Base-by-base conservation (phyloP, 2,113 vertebrate species). In the Tachysurus fulvidraco region DNA sequence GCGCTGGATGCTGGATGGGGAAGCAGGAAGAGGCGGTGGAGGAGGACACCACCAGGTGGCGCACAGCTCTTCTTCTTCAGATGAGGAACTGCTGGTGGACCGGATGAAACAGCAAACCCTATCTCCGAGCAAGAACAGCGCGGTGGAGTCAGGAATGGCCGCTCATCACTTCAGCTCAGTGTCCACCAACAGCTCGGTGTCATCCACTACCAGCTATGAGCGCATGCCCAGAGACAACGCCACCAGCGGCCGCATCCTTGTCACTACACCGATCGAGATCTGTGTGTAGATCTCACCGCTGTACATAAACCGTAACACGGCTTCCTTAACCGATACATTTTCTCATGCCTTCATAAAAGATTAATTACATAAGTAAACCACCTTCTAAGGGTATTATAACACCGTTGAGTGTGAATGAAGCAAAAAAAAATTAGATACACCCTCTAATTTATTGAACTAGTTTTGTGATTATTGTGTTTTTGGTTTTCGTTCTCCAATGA, bases 71-170 rank as follows among this genome's bases (percentile, higher is more conserved):
- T 95, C 94, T 0, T 95, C 94, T 0, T 94, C 95, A 25, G 95
- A 95, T 54, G 94, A 94, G 0, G 95, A 96, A 86, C 91, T 95
- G 36, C 93, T 96, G 2, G 95, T 94, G 83, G 95, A 95, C 92
- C 92, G 95, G 83, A 95, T 96, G 94, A 96, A 96, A 92, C 94
- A 95, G 90, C 95, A 96, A 93, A 95, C 94, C 88, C 88, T 96
- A 67, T 95, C 96, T 0, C 94, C 94, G 8, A 87, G 86, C 30
- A 94, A 94, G 74, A 93, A 90, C 3, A 90, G 88, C 23, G 81
- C 90, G 44, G 91, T 89, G 87, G 94, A 96, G 19, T 89, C 91
- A 0, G 91, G 88, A 52, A 36, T 88, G 8, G 23, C 90, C 0
- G 86, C 93, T 62, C 93, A 94, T 88, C 94, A 94, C 82, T 96